Evolutionary conservation across 1,140 invertebrate species (phyloP).

Genomic region (Gonioctena quinquepunctata): DNA sequence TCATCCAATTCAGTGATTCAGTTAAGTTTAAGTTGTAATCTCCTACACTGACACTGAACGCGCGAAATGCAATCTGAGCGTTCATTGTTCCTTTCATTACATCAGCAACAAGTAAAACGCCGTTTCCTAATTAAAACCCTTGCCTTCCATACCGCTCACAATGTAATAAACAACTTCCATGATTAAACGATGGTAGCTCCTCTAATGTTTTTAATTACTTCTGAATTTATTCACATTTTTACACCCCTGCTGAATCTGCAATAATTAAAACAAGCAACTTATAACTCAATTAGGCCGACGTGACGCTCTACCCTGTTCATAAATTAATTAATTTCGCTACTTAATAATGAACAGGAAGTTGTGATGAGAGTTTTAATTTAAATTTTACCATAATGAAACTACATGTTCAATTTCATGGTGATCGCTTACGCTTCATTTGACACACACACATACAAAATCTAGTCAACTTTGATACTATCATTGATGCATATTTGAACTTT

Average conservation of each 20-base stretch:
- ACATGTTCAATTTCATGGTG: no score
- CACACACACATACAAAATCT: no score
- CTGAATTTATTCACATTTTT: slow-evolving; percentile 8
- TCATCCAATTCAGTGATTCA: no score
- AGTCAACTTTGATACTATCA: no score
- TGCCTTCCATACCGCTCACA: background rate
- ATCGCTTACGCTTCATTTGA: no score
- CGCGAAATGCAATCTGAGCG: no score
- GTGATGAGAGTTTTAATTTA: no score
- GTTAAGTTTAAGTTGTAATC: no score
- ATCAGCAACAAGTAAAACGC: background rate
- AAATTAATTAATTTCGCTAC: slow-evolving; percentile 35
- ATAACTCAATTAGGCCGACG: slow-evolving; percentile 30
- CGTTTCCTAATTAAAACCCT: background rate
- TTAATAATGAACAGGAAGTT: slow-evolving; percentile 32
- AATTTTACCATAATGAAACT: no score
- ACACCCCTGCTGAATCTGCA: slow-evolving; percentile 14
- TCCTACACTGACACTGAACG: no score
- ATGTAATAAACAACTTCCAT: background rate
- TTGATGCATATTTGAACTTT: no score
- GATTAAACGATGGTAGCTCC: background rate
- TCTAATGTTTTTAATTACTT: background rate
- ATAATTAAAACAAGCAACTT: slow-evolving; percentile 31
- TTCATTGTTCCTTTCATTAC: background rate
- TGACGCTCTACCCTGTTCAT: slow-evolving; percentile 11